A percentile compares a stretch with the other conserved stretches of the same genome.
phyloP scores from a whole-genome alignment of 1,140 invertebrate genomes.

The Leptoteleia sp. region DNA sequence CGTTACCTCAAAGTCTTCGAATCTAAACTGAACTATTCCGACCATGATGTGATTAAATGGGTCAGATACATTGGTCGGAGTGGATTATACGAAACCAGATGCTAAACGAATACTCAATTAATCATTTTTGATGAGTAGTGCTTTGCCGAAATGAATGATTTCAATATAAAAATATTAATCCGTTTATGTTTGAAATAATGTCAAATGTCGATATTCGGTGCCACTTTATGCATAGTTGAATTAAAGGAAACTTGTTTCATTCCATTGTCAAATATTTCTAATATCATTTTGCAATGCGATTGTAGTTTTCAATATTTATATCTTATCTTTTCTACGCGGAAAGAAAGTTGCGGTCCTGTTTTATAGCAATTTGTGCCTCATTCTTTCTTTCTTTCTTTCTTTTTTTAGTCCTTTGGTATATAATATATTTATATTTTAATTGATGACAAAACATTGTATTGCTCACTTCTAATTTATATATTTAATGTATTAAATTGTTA shows the following conservation, averaged over 20 bases:
- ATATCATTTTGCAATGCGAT: too few relatives aligned
- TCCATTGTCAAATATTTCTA: too few relatives aligned
- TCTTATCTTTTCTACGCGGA: too few relatives aligned
- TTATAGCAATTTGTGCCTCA: too few relatives aligned
- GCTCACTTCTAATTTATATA: slow-evolving; percentile 3
- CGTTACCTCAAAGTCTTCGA: slow-evolving; percentile 99
- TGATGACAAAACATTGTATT: slow-evolving; percentile 11
- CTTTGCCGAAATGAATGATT: slow-evolving; percentile 68
- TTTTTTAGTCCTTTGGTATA: slow-evolving; percentile 1
- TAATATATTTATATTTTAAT: neutral
- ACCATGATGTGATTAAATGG: slow-evolving; percentile 99
- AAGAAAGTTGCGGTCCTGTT: too few relatives aligned
- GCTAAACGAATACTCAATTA: slow-evolving; percentile 83
- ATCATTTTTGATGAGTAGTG: slow-evolving; percentile 65
- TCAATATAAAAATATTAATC: slow-evolving; percentile 59
- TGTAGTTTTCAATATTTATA: too few relatives aligned
- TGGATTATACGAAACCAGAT: slow-evolving; percentile 99
- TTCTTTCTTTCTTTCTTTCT: too few relatives aligned
- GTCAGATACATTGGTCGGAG: slow-evolving; percentile 99
- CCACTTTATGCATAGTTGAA: too few relatives aligned
- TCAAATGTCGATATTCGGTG: slow-evolving; percentile 28
- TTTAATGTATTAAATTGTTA: neutral
- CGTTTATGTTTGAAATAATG: slow-evolving; percentile 8
- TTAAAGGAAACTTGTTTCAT: too few relatives aligned
- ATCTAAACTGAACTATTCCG: slow-evolving; percentile 99